A percentile compares a stretch with the other conserved stretches of the same genome.
Conservation (phyloP, 1,140 invertebrate species). For the Drosophila burlai region DNA sequence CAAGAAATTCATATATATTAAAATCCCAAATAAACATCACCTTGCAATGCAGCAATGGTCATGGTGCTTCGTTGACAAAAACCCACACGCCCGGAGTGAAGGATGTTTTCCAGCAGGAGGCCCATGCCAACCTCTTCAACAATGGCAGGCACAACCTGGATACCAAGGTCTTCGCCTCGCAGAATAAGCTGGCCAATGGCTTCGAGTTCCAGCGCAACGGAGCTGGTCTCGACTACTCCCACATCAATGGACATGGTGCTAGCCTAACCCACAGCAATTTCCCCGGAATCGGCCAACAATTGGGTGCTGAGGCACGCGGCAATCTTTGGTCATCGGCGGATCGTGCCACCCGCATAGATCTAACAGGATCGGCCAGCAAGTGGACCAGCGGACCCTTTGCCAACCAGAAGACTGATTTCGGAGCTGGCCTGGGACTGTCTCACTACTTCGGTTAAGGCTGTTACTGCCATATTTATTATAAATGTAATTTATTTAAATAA, state of each 20-base stretch:
- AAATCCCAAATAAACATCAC: too few relatives aligned
- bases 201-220: conserved; percentile 74
- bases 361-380: conserved; percentile 67
- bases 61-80: conserved; percentile 67
- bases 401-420: conserved; percentile 60
- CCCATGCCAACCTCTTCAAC: conserved; percentile 74
- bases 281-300: conserved; percentile 70
- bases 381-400: conserved; percentile 71
- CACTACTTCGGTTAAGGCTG: conserved; percentile 45
- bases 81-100: conserved; percentile 73
- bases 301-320: conserved; percentile 62
- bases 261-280: conserved; percentile 75
- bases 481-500: conserved; percentile 1
- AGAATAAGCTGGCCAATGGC: conserved; percentile 75
- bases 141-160: conserved; percentile 70
- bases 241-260: conserved; percentile 71
- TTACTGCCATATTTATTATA: conserved; percentile 39
- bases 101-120: conserved; percentile 67
- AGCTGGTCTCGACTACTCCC: conserved; percentile 69
- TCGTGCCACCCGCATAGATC: conserved; percentile 71
- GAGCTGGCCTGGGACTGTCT: conserved; percentile 63
- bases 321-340: conserved; percentile 75
- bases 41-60: conserved; percentile 50
- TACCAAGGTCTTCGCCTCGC: conserved; percentile 75
- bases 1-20: neutral